These are phyloP conservation scores for Gorsachius goisagi DNA, from an alignment of 2,113 vertebrate species.

Conservation along the genomic window DNA sequence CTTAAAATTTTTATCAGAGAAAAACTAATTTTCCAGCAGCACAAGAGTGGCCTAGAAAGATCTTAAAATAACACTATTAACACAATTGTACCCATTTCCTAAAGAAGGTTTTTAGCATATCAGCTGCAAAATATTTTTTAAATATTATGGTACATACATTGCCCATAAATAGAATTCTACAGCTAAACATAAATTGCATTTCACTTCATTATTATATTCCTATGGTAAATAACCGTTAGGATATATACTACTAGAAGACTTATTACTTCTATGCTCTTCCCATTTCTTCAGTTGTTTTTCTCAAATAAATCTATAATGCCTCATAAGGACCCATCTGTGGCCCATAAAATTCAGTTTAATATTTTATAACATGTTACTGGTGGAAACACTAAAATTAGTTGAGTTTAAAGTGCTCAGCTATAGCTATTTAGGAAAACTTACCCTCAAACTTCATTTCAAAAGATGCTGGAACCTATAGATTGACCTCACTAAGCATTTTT, in stretches of 20 bases:
- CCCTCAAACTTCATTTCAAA: background rate
- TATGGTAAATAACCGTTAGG: background rate
- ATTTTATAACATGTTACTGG: background rate
- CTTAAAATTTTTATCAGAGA: background rate
- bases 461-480: background rate
- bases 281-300: background rate
- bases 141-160: background rate
- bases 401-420: background rate
- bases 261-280: background rate
- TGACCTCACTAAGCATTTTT: background rate
- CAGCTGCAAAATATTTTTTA: background rate
- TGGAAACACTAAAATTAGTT: background rate
- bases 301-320: background rate
- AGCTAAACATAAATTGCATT: background rate
- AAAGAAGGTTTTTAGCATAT: background rate
- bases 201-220: background rate
- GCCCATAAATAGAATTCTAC: background rate
- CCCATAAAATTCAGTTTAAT: background rate
- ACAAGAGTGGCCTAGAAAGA: background rate
- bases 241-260: background rate
- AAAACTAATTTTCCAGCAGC: background rate
- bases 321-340: background rate
- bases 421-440: background rate
- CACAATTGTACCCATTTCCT: background rate
- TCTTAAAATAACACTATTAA: background rate